These are phyloP conservation scores for Rhopalosiphum maidis DNA, from an alignment of 1,140 invertebrate genomes.

Conservation along the genomic window DNA sequence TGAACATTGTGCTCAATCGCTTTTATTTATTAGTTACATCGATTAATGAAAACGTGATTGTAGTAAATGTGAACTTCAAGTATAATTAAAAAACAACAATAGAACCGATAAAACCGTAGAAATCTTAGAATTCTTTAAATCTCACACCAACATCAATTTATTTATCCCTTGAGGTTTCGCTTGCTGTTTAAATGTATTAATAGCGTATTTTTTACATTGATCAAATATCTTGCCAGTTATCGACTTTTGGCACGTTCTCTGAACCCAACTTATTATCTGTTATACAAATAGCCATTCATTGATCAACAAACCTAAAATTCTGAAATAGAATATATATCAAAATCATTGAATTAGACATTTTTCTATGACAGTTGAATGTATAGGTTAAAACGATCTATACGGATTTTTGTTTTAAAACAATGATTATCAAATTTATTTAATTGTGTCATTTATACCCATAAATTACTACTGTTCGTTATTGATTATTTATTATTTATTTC, in stretches of 20 bases:
- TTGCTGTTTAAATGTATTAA: neutral
- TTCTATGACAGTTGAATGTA: neutral
- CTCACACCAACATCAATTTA: neutral
- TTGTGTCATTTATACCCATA: neutral
- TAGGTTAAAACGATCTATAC: neutral
- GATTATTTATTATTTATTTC: neutral
- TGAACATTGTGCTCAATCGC: neutral
- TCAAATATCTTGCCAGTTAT: neutral
- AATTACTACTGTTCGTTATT: neutral
- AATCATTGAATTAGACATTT: neutral
- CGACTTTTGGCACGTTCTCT: neutral
- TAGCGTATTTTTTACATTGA: neutral
- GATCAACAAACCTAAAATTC: neutral
- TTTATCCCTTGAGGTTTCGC: neutral
- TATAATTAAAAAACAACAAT: constrained; percentile 28
- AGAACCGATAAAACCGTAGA: neutral
- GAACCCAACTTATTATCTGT: neutral
- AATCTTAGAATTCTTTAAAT: neutral
- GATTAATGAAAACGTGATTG: neutral
- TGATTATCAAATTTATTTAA: neutral
- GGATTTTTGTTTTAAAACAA: neutral
- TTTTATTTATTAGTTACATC: neutral
- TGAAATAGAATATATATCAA: neutral
- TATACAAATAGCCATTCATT: neutral
- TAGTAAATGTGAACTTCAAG: neutral